These are phyloP conservation scores for Amblyjoppa proteus DNA, from an alignment of 2,888 invertebrate species.

Conservation along the genomic window DNA sequence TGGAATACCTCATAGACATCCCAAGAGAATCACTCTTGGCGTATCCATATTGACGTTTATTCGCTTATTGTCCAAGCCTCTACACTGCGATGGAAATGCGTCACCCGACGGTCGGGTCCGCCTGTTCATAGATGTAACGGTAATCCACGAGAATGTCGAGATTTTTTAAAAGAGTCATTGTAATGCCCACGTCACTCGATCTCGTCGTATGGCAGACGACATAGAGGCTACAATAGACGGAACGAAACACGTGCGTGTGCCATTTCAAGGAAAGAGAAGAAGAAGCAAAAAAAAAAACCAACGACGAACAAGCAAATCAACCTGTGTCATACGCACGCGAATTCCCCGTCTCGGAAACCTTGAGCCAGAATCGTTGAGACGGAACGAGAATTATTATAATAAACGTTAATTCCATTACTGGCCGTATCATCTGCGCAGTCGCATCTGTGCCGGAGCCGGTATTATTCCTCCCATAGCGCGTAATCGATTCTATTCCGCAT, in stretches of 20 bases:
- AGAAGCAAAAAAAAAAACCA: conserved; percentile 1
- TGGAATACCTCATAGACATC: not conserved
- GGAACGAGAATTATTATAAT: conserved; percentile 80
- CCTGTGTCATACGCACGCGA: conserved; percentile 50
- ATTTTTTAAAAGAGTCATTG: conserved; percentile 46
- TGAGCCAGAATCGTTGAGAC: conserved; percentile 83
- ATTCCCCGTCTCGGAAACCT: conserved; percentile 75
- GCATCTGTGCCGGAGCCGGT: conserved; percentile 32
- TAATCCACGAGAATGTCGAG: conserved; percentile 1
- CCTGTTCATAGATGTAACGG: conserved; percentile 33
- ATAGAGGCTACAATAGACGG: conserved; percentile 18
- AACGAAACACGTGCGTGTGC: conserved; percentile 25
- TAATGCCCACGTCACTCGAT: conserved; percentile 45
- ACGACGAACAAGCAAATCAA: conserved; percentile 51
- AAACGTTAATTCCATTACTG: conserved; percentile 73
- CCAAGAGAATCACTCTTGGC: not conserved
- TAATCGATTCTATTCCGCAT: conserved; percentile 8
- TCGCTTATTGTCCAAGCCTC: not conserved
- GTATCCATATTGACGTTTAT: conserved; percentile 4
- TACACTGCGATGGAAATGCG: conserved; percentile 34
- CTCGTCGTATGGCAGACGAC: not conserved
- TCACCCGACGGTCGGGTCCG: conserved; percentile 32
- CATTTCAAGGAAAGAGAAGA: not conserved
- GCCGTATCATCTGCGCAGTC: conserved; percentile 38
- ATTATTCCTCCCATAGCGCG: conserved; percentile 3